phyloP scores from a whole-genome alignment of 2,888 invertebrate species.

The Lasioglossum lativentre region DNA sequence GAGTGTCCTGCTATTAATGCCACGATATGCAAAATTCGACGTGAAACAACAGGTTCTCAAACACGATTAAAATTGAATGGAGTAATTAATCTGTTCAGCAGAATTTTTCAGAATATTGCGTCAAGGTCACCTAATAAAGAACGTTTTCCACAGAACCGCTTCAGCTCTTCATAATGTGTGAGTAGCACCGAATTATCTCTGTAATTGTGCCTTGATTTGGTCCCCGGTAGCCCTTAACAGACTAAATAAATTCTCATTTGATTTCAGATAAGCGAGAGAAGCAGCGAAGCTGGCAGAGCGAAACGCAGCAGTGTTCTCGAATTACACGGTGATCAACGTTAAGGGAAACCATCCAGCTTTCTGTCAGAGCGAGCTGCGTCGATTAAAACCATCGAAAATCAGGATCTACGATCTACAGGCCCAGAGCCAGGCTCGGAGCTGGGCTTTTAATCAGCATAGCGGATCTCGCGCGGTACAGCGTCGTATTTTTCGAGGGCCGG shows the following conservation, averaged over 20 bases:
- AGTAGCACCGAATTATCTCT: background rate
- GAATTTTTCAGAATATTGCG: too few relatives aligned
- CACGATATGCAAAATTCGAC: too few relatives aligned
- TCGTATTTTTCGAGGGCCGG: slow-evolving; percentile 62
- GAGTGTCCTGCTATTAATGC: too few relatives aligned
- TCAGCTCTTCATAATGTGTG: background rate
- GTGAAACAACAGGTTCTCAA: background rate
- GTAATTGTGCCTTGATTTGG: background rate
- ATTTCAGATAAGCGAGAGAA: background rate
- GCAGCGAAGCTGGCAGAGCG: background rate
- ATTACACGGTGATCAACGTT: slow-evolving; percentile 33
- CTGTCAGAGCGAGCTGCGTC: background rate
- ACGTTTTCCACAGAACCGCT: too few relatives aligned
- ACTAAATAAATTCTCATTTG: background rate
- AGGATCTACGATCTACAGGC: slow-evolving; percentile 45
- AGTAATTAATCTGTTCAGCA: too few relatives aligned
- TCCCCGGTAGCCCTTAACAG: background rate
- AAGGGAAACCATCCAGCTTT: background rate
- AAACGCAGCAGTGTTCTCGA: background rate
- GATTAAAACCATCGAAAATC: slow-evolving; percentile 49
- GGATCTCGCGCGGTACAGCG: slow-evolving; percentile 44
- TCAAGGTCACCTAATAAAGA: too few relatives aligned
- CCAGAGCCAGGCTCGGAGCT: background rate
- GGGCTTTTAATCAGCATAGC: slow-evolving; percentile 60
- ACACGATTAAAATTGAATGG: background rate